Evolutionary conservation across 53 echinoderm and acorn worm genomes (phyloP), one percentile per base, ranked within the genome.

Genomic region (Holothuria leucospilota): DNA sequence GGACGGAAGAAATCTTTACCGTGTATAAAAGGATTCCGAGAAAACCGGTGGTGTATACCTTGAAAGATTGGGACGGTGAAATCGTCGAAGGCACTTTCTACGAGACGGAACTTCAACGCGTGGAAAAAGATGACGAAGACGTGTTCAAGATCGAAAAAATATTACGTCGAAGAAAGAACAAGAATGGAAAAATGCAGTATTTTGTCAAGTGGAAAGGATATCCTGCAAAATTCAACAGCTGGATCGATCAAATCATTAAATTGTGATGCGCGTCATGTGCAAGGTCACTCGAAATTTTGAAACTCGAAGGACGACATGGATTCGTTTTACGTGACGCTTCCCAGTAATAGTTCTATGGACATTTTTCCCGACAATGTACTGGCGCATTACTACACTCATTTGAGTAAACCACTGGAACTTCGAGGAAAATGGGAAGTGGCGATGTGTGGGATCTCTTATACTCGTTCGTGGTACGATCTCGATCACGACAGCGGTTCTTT

Each of bases 1-100:
- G 87, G 87, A 86, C 78, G 38, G 87, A 86, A n/a, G 87, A 86
- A 66, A 62, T 77, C 40, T 86, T 86, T 60, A 62, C 26, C 14
- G 25, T 86, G 2, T 28, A 13, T 23, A 20, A 75, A 60, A 2
- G 29, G 10, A 56, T 86, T 53, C 86, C 86, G 29, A 58, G 86
- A 46, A 5, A 6, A 8, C 86, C 86, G 29, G 71, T 72, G 24
- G 77, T 86, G 58, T 85, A 85, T 62, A 23, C 9, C 23, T 16
- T 86, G 12, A 16, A 68, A 38, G 77, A 75, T 24, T 28, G 67
- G 30, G 30, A 21, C 25, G 63, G 77, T 15, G 86, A 86, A 29
- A 21, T 14, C 21, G 10, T 86, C 21, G 13, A 69, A 28, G 85
- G 85, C 12, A 85, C 85, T 2, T 86, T 86, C 46, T 86, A 86